phyloP scores from a whole-genome alignment of 2,797 vertebrate species.

The Corythornis leucogaster region DNA sequence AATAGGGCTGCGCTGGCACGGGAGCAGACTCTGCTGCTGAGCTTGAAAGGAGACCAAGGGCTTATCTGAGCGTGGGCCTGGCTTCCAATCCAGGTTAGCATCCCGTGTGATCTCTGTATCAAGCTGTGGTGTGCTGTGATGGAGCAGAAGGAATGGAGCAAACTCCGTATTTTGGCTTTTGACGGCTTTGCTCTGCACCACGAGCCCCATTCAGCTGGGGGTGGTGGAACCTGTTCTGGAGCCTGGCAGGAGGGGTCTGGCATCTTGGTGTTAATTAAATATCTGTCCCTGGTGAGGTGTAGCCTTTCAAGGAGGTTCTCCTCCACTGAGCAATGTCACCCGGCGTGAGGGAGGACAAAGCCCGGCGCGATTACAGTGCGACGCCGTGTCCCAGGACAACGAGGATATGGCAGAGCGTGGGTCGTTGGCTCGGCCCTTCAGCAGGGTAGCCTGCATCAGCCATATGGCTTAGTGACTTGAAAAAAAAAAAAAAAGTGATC shows the following conservation, averaged over 20 bases:
- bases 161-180: neutral
- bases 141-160: neutral
- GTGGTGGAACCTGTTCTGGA: neutral
- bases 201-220: neutral
- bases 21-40: constrained; percentile 30
- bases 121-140: constrained; percentile 17
- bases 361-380: neutral
- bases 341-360: neutral
- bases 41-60: constrained; percentile 23
- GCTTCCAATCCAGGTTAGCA: constrained; percentile 41
- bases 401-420: rapidly evolving
- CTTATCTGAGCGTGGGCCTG: neutral
- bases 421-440: neutral
- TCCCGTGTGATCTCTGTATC: neutral
- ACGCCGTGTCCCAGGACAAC: neutral
- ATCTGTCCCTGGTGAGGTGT: neutral
- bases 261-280: neutral
- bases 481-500: neutral
- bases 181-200: neutral
- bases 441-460: neutral
- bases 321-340: constrained; percentile 37
- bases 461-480: constrained; percentile 29
- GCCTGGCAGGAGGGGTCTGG: neutral
- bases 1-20: neutral
- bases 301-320: constrained; percentile 23